Evolutionary conservation across 2,113 vertebrate species (phyloP).

Genomic region (Melanerpes formicivorus): DNA sequence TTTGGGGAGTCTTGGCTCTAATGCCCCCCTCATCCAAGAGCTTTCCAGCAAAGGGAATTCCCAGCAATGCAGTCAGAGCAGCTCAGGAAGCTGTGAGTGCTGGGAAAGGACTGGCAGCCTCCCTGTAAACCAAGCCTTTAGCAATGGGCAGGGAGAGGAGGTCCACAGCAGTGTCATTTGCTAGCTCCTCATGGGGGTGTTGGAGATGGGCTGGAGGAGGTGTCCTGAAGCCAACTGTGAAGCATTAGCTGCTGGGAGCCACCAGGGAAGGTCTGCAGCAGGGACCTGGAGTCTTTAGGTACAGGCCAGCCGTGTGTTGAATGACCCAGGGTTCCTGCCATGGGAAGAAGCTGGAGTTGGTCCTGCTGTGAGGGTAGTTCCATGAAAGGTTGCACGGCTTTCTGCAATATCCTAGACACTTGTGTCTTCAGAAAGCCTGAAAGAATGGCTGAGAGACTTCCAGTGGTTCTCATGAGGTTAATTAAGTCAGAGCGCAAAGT

Average conservation of each 20-base stretch:
- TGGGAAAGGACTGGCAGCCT: not conserved
- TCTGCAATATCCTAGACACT: not conserved
- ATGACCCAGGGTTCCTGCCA: not conserved
- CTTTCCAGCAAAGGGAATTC: not conserved
- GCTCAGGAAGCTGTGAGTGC: not conserved
- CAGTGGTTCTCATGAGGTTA: not conserved
- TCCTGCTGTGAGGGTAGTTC: not conserved
- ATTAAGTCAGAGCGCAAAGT: no score
- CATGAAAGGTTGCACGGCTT: not conserved
- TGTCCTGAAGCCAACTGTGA: not conserved
- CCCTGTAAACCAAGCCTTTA: not conserved
- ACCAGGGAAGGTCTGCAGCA: not conserved
- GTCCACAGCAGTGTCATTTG: not conserved
- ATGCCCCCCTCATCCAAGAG: not conserved
- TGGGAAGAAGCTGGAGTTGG: not conserved
- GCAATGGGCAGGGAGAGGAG: not conserved
- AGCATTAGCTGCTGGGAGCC: not conserved
- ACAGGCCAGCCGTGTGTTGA: rapidly evolving
- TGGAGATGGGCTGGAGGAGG: not conserved
- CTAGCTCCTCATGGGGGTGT: no score
- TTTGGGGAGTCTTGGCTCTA: not conserved
- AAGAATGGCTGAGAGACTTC: not conserved
- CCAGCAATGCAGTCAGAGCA: not conserved
- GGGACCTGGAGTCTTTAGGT: not conserved
- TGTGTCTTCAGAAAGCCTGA: not conserved